These are phyloP conservation scores for Drosophila mulleri DNA, from an alignment of 2,888 invertebrate species.

Conservation along the genomic window DNA sequence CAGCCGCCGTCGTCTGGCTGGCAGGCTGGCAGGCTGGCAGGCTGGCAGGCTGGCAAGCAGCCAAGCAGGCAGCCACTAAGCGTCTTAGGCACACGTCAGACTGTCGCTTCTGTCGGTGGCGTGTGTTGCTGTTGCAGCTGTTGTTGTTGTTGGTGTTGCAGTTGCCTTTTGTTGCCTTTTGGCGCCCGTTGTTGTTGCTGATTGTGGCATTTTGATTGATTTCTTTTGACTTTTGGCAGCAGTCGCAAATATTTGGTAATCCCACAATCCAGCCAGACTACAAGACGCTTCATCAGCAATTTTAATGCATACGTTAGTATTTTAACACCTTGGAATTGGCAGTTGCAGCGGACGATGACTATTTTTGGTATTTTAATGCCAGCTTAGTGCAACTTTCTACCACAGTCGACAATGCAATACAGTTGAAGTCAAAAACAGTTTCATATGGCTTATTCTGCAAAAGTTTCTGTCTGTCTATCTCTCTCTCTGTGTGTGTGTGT, in stretches of 20 bases:
- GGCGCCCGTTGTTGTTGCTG: conserved; percentile 55
- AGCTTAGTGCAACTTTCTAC: conserved; percentile 66
- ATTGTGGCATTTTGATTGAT: conserved; percentile 77
- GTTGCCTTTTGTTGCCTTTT: conserved; percentile 61
- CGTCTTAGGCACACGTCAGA: conserved; percentile 78
- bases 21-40: no score
- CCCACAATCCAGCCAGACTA: conserved; percentile 57
- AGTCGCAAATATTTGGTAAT: conserved; percentile 78
- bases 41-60: conserved; percentile 5
- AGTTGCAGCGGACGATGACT: conserved; percentile 50
- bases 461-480: not conserved
- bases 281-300: conserved; percentile 77
- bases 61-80: conserved; percentile 64
- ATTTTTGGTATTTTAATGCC: conserved; percentile 72
- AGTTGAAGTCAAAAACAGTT: conserved; percentile 27
- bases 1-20: conserved; percentile 35
- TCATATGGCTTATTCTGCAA: conserved; percentile 38
- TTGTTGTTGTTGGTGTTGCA: conserved; percentile 59
- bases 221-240: conserved; percentile 79
- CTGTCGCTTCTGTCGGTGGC: conserved; percentile 75
- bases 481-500: not conserved
- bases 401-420: conserved; percentile 32
- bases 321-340: conserved; percentile 72
- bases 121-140: conserved; percentile 48
- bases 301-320: conserved; percentile 75